Evolutionary conservation across 2,888 invertebrate species (phyloP), one percentile per base, ranked within the genome.

Genomic region (Caenorhabditis auriculariae): DNA sequence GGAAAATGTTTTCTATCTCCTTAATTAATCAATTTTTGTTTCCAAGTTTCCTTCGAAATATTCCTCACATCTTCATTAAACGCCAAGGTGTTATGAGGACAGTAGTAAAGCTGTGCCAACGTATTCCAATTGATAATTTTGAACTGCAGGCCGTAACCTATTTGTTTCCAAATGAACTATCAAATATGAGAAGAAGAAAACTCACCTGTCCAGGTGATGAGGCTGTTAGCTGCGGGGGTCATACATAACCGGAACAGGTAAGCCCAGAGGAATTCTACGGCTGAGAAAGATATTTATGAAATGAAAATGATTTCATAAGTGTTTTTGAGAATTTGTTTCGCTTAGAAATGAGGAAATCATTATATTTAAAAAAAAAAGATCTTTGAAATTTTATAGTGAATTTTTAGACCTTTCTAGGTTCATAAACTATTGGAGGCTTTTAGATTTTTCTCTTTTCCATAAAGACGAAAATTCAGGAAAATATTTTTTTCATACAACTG

Each of bases 221-320:
- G 56, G 12, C 50, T 46, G 27, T 51, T 46, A 19, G 61, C 61
- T 24, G 42, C 39, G 19, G 61, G 61, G 21, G 56, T 32, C 61
- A 61, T 56, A 12, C 53, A 57, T 19, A 61, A 27, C 44, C 61
- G 19, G 24, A 61, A 61, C 17, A 61, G 4, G 24, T 42, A 61
- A 24, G 61, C 56, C 61, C 61, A 61, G 21, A 61, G 27, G 46
- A 53, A 61, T 39, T 61, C 61, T 27, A 48, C 56, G n/a, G 61
- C 61, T 61, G 39, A 49, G 57, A 42, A 37, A 35, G 26, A 26
- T n/a, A n/a, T n/a, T n/a, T n/a, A n/a, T n/a, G n/a, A n/a, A n/a
- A n/a, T n/a, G n/a, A n/a, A n/a, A n/a, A n/a, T n/a, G n/a, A n/a
- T n/a, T n/a, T n/a, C n/a, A n/a, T n/a, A n/a, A n/a, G n/a, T n/a